Base-by-base conservation (phyloP, 2,888 invertebrate genomes). In the Lepidochitona cinerea region DNA sequence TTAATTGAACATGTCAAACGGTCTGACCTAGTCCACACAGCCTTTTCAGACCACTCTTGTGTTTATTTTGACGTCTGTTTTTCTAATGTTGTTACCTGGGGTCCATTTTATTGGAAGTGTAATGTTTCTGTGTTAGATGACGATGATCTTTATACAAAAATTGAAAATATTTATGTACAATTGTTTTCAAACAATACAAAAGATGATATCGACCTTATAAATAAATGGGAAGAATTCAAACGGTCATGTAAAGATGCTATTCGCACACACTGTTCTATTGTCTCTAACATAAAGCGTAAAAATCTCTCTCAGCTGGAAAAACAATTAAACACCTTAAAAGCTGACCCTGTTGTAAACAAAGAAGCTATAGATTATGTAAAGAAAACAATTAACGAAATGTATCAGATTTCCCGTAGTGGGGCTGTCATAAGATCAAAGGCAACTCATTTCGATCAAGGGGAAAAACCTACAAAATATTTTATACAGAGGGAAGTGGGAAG, bases 381-480 rank as follows among this genome's bases (percentile, higher is more conserved):
- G 23, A 49, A 49, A 7, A 2, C 7, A 9, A 12, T 49, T n/a
- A 49, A 49, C 23, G 49, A 18, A 4, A 18, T 49, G n/a, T n/a
- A n/a, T n/a, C n/a, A n/a, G n/a, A n/a, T n/a, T n/a, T n/a, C n/a
- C n/a, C 2, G 23, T 7, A 23, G 3, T 2, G 5, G 5, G 26
- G 23, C 59, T 18, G 59, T 59, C 12, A 59, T 59, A 14, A 18
- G 59, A 14, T 23, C 59, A 4, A 59, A 59, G 26, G 59, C 59
- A 14, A 32, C 29, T 29, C 23, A 59, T 59, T 59, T 59, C 29
- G 26, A 59, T 23, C 26, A 59, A 32, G 32, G 59, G 14, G 59
- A 59, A 59, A 59, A 59, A 59, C 59, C 59, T 14, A 29, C 26
- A 14, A 59, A 59, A 59, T 59, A 59, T 29, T 59, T 59, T 32